phyloP scores from a whole-genome alignment of 1,140 invertebrate genomes.

The Temnothorax longispinosus region DNA sequence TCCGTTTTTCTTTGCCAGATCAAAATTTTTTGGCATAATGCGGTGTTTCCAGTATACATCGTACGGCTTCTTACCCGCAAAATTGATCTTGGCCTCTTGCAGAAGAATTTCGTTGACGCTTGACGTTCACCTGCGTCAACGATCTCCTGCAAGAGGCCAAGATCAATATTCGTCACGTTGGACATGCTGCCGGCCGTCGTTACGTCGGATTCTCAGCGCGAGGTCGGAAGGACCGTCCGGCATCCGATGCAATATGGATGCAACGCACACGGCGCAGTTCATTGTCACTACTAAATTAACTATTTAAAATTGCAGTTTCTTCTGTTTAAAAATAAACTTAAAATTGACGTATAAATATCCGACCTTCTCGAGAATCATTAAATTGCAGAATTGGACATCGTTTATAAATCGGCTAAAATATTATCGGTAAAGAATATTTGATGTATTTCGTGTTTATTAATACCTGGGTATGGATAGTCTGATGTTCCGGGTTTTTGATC shows the following conservation, averaged over 20 bases:
- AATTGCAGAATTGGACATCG: background rate
- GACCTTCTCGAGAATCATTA: background rate
- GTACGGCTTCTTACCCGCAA: conserved; percentile 49
- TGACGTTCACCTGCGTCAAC: too few species aligned
- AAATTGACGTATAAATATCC: background rate
- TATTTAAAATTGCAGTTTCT: background rate
- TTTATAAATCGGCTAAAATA: conserved; percentile 21
- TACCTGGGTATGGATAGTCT: background rate
- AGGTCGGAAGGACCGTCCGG: background rate
- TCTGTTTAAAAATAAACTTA: background rate
- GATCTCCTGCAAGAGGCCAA: too few species aligned
- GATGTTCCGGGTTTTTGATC: background rate
- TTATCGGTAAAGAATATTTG: background rate
- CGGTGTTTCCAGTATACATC: conserved; percentile 86
- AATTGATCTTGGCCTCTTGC: conserved; percentile 58
- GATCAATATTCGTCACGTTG: too few species aligned
- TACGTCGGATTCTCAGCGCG: too few species aligned
- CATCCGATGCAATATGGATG: background rate
- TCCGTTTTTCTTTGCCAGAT: conserved; percentile 85
- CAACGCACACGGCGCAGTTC: background rate
- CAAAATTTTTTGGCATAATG: conserved; percentile 87
- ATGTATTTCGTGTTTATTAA: background rate
- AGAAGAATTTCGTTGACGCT: conserved; percentile 45
- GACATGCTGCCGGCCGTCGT: too few species aligned
- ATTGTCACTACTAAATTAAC: background rate